Evolutionary conservation across 2,888 invertebrate genomes (phyloP).

Genomic region (Polydrusus pterygomalis): DNA sequence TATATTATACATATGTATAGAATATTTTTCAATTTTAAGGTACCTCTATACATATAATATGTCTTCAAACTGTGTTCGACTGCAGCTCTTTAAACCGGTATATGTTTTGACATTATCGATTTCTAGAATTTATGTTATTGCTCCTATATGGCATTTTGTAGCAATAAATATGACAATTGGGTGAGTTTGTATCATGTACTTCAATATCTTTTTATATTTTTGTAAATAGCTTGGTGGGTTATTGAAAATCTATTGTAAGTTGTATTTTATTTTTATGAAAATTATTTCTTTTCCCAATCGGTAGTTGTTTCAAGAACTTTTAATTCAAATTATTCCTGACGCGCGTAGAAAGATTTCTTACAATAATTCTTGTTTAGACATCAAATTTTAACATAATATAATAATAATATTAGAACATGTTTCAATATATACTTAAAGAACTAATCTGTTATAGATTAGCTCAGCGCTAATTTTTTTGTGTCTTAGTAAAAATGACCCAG

Average conservation of each 20-base stretch:
- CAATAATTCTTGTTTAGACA: too few species aligned
- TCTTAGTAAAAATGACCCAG: too few species aligned
- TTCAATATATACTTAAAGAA: too few species aligned
- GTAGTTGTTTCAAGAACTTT: neutral
- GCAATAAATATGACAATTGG: slow-evolving; percentile 34
- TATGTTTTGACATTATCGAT: slow-evolving; percentile 27
- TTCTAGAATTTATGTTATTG: slow-evolving; percentile 33
- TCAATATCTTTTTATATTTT: slow-evolving; percentile 33
- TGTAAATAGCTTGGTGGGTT: slow-evolving; percentile 12
- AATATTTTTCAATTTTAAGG: slow-evolving; percentile 1
- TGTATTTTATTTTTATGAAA: slow-evolving; percentile 18
- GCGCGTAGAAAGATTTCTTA: too few species aligned
- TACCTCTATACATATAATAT: neutral
- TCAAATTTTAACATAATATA: too few species aligned
- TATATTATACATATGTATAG: neutral
- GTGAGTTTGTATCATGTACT: slow-evolving; percentile 26
- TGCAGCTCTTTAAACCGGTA: slow-evolving; percentile 13
- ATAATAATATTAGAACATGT: too few species aligned
- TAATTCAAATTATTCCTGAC: too few species aligned
- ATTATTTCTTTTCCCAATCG: neutral
- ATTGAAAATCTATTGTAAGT: slow-evolving; percentile 12
- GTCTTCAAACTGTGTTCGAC: neutral
- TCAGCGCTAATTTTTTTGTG: too few species aligned
- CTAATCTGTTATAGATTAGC: too few species aligned
- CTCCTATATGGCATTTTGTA: slow-evolving; percentile 20